A percentile compares a stretch with the other conserved stretches of the same genome.
phyloP scores from a whole-genome alignment of 2,888 invertebrate genomes.

The Meghimatium bilineatum region DNA sequence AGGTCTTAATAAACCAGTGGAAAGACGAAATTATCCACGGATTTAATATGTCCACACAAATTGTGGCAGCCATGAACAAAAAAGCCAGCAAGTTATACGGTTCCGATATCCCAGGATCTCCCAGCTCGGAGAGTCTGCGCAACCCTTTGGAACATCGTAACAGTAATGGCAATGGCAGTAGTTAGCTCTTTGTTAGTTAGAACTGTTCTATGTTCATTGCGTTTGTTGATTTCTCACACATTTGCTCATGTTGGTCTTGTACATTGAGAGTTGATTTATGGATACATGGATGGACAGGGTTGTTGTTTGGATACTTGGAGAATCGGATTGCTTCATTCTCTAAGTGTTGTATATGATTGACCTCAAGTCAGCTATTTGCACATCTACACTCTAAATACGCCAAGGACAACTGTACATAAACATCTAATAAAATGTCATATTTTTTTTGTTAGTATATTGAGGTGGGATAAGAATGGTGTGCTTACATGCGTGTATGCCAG shows the following conservation, averaged over 20 bases:
- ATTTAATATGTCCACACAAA: slow-evolving; percentile 95
- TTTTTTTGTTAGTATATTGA: not conserved
- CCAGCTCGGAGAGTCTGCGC: slow-evolving; percentile 67
- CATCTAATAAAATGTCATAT: not conserved
- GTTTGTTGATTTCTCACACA: slow-evolving; percentile 1
- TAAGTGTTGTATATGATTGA: not conserved
- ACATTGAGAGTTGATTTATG: too few species aligned
- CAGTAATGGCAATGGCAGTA: slow-evolving; percentile 63
- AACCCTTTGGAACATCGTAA: slow-evolving; percentile 74
- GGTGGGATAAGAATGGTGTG: too few species aligned
- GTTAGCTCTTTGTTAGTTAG: slow-evolving; percentile 53
- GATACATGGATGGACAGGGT: too few species aligned
- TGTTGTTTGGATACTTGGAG: not conserved
- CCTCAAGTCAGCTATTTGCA: not conserved
- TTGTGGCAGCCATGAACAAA: slow-evolving; percentile 96
- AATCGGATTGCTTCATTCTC: not conserved
- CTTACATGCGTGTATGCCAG: too few species aligned
- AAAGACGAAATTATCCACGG: slow-evolving; percentile 94
- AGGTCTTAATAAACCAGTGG: slow-evolving; percentile 99
- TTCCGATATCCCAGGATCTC: slow-evolving; percentile 79
- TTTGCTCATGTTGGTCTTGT: not conserved
- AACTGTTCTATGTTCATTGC: not conserved
- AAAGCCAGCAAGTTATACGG: slow-evolving; percentile 99
- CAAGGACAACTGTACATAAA: too few species aligned
- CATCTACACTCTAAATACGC: not conserved